Base-by-base conservation (phyloP, 2,113 vertebrate genomes). In the Upupa epops region DNA sequence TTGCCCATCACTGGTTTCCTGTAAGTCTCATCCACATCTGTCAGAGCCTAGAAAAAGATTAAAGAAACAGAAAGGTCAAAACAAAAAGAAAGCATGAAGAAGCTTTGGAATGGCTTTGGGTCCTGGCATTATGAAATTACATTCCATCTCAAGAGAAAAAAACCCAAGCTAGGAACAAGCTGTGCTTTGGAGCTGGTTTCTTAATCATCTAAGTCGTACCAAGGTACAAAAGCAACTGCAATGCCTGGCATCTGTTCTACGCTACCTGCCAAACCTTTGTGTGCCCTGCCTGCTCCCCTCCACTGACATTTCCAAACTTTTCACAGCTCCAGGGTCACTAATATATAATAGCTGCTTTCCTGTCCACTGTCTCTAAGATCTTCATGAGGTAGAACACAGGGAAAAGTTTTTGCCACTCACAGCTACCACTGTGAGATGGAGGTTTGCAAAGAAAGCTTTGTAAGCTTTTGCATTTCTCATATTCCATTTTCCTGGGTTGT, bases 11-110 rank as follows among this genome's bases (percentile, higher is more conserved):
- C 97, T 69, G 99, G 99, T 72, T 99, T 99, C 91, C 99, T 98
- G 96, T 99, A 99, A 0, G 99, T 99, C 97, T 99, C 99, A 93
- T 99, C 99, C 31, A 99, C 99, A 8, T 99, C 99, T 24, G 99
- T 99, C 97, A 99, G 98, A 13, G 99, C 99, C 99, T 99, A 85
- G 26, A 93, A 64, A 77, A 83, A 66, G 78, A 73, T 11, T 61
- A 84, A 92, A 93, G 63, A 94, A 92, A 66, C 2, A 0, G 28
- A 83, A 83, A 88, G 36, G 70, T 46, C 7, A 11, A 89, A 86
- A 63, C 40, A 15, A 70, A 59, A 66, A 51, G 46, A 75, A 90
- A 77, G 51, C 24, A 61, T 5, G 21, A 86, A 54, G 21, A 28
- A 55, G 46, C 34, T 79, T 65, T 92, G 87, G 26, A 84, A 5